Evolutionary conservation across 2,888 invertebrate genomes (phyloP).

Genomic region (Pollenia amentaria): DNA sequence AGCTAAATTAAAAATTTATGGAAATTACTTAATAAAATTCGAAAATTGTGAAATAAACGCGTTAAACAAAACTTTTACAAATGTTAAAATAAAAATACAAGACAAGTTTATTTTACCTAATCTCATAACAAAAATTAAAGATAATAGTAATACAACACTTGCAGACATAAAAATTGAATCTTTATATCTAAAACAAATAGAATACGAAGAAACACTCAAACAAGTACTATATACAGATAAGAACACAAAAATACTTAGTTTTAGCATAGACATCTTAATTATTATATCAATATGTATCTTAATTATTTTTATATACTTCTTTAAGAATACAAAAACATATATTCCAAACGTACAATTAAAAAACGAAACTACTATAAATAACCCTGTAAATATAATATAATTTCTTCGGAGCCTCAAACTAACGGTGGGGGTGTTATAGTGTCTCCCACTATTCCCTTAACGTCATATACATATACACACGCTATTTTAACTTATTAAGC

Average conservation of each 20-base stretch:
- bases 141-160: too few species aligned
- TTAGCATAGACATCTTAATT: slow-evolving; percentile 5
- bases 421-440: too few species aligned
- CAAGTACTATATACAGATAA: too few species aligned
- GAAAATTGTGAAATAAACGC: not conserved
- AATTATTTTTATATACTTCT: slow-evolving; percentile 22
- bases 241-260: not conserved
- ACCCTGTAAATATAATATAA: not conserved
- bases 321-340: slow-evolving; percentile 21
- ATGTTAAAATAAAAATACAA: slow-evolving; percentile 9
- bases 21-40: not conserved
- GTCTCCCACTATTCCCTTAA: too few species aligned
- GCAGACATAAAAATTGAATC: too few species aligned
- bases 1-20: not conserved
- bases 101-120: slow-evolving; percentile 8
- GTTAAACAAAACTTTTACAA: slow-evolving; percentile 17
- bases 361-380: slow-evolving; percentile 27
- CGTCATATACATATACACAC: too few species aligned
- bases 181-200: too few species aligned
- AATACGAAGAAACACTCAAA: too few species aligned
- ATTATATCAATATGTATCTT: slow-evolving; percentile 4
- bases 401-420: too few species aligned
- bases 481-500: too few species aligned
- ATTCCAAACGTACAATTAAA: slow-evolving; percentile 21
- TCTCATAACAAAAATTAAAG: not conserved